Evolutionary conservation across 2,888 invertebrate species (phyloP).

Genomic region (Meghimatium bilineatum): DNA sequence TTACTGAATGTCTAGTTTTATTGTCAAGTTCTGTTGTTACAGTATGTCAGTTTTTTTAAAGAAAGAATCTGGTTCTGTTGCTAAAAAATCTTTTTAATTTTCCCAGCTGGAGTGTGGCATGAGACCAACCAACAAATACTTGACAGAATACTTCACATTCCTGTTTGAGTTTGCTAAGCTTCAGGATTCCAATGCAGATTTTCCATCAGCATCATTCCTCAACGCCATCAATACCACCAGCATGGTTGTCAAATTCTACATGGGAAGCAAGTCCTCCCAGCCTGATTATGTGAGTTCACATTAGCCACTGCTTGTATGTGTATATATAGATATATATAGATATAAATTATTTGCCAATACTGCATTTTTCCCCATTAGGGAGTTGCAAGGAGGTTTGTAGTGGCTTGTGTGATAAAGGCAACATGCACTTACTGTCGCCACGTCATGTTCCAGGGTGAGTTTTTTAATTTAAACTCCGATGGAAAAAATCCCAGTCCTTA

Average conservation of each 20-base stretch:
- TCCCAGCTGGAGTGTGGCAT: conserved; percentile 81
- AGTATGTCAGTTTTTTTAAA: neutral
- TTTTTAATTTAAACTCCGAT: too few species aligned
- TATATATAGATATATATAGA: too few species aligned
- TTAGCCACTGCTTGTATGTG: neutral
- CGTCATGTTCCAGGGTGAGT: too few species aligned
- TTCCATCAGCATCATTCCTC: conserved; percentile 81
- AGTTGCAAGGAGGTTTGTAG: too few species aligned
- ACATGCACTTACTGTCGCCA: too few species aligned
- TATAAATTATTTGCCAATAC: too few species aligned
- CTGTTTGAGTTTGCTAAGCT: conserved; percentile 92
- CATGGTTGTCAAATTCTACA: conserved; percentile 93
- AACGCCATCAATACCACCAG: conserved; percentile 91
- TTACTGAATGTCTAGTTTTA: too few species aligned
- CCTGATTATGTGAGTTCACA: conserved; percentile 44
- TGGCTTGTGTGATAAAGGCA: too few species aligned
- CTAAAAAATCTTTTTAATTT: neutral
- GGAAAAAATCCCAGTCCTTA: too few species aligned
- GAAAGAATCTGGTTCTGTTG: too few species aligned
- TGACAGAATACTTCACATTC: conserved; percentile 94
- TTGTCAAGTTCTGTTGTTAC: neutral
- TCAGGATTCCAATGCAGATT: conserved; percentile 45
- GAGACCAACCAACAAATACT: conserved; percentile 80
- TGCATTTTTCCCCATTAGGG: too few species aligned
- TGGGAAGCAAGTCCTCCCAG: conserved; percentile 79